Evolutionary conservation across 2,888 invertebrate species (phyloP), one percentile per base, ranked within the genome.

Genomic region (Aromia moschata): DNA sequence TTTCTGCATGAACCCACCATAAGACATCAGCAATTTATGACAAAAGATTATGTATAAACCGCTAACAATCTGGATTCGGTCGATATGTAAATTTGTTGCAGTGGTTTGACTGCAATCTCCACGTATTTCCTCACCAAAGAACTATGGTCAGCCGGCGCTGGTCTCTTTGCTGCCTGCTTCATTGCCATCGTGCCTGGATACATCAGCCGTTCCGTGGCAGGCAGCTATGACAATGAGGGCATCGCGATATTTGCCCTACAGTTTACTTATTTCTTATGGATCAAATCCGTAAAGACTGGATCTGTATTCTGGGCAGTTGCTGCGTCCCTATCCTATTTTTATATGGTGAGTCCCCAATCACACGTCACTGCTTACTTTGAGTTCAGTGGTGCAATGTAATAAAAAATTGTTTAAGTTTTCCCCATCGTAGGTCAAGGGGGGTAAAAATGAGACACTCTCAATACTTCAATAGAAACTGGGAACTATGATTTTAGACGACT

Each of bases 221-320:
- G 99, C 17, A 98, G 98, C 74, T 99, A 99, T 79, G 99, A 99
- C 79, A 99, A 99, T 83, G 99, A 99, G 83, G 99, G 99, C 65
- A 99, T 99, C 77, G 99, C 99, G 51, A 99, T 99, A 74, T 99
- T 99, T 84, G 98, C 98, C 1, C 86, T 99, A 51, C 98, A 98
- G 83, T 94, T 98, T 79, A 99, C 99, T 1, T 99, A 98, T 79
- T 99, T 91, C 78, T 84, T 99, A 45, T 99, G 99, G 99, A 91
- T 99, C 45, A 97, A 96, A 79, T 92, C 98, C 55, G 92, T 99
- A 3, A 99, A 98, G 82, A 96, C 94, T 67, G 99, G 99, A 17
- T 95, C 98, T 2, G 89, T 99, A 30, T 98, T 93, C 80, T 99
- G 98, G 98, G 90, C 98, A 2, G 88, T 93, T 30, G 89, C 95